Base-by-base conservation (phyloP, 1,140 invertebrate species). In the Ectropis grisescens region DNA sequence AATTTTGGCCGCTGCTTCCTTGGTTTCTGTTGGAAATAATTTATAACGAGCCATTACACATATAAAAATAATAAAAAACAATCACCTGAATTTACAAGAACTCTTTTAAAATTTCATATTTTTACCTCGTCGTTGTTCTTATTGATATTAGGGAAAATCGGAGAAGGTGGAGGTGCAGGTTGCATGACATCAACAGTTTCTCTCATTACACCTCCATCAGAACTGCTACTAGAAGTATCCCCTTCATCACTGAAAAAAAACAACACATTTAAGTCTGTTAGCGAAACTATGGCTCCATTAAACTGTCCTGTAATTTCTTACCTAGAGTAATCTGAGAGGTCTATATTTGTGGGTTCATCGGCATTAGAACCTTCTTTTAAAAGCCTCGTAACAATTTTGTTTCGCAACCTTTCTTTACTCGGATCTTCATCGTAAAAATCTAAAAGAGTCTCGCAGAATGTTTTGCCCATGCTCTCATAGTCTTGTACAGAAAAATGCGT, bases 361-460 rank as follows among this genome's bases (percentile, higher is more conserved):
- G 93, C 92, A 70, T 88, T 94, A 1, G 93, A 95, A 1, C 93
- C 93, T 79, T 92, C 90, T 79, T 93, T 90, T 32, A 90, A 72
- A 41, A 95, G 74, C 65, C 91, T 88, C 41, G 87, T 87, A 13
- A 94, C 85, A 47, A 94, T 93, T 83, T 93, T 94, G 32, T 85
- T 86, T 36, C 93, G 84, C 12, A 94, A 76, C 62, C 85, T 87
- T 70, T 93, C 91, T 87, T 96, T 96, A 47, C 87, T 87, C 4
- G 93, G 92, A 76, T 93, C 90, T 28, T 94, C 90, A 72, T 96
- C 93, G 58, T 91, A 94, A 79, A 93, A 96, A 67, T 97, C 94
- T 34, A 96, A 81, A 6, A 97, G 76, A 1, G 95, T 96, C 82
- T 96, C 93, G 82, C 95, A 97, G 82, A 97, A 97, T 22, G 93